Evolutionary conservation across 2,888 invertebrate genomes (phyloP), one percentile per base, ranked within the genome.

Genomic region (Smittia sp.): DNA sequence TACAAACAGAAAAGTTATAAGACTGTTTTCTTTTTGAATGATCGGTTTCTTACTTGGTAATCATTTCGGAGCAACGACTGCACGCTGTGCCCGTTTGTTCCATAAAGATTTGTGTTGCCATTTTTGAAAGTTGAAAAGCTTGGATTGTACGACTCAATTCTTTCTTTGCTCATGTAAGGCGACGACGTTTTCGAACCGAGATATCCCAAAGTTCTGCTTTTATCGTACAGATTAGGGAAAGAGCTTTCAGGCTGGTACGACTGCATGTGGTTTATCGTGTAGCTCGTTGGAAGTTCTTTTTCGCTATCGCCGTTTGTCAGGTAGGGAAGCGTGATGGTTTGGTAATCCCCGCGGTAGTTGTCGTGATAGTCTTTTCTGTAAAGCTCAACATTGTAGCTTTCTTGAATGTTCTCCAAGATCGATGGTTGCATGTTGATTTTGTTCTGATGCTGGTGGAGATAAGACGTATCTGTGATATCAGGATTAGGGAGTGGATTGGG

Each of bases 401-500:
- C 86, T 75, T 87, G 86, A 0, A 87, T 85, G 77, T 86, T 87
- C 78, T 87, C 87, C 70, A 83, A 77, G 62, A 87, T 84, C 2
- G 86, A 85, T 0, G 87, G 87, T 75, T 85, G 85, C 79, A 85
- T 81, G 74, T 81, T 82, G 67, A 83, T 80, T 77, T 82, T 82
- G 75, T 82, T 82, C 65, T 86, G 83, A 74, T 85, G 86, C 38
- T 85, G 81, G 76, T 84, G 82, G 66, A 85, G 78, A 79, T 85
- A 86, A 75, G 86, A 85, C 22, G 86, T 86, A 78, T 90, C 89
- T 0, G 89, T 90, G 70, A 92, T 87, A 79, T 92, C 92, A 0
- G 92, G 91, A 82, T 89, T 88, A n/a, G 92, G 91, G 76, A 88
- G 77, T 1, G 88, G 89, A 77, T 92, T 89, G 0, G 91, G 91